Evolutionary conservation across 2,113 vertebrate genomes (phyloP).

Genomic region (Tauraco erythrolophus): DNA sequence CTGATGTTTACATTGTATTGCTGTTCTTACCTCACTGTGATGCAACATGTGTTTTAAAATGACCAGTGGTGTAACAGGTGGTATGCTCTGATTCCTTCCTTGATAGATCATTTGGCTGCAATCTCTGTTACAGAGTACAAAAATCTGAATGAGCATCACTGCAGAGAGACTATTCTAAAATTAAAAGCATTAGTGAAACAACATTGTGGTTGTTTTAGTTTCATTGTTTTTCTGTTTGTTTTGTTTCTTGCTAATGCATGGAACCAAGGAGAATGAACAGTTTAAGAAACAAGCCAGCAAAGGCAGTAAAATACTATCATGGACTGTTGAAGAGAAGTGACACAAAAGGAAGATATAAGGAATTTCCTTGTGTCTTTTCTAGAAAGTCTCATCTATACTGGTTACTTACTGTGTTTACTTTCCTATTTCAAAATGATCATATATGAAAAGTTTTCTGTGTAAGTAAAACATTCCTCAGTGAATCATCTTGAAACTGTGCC

Average conservation of each 20-base stretch:
- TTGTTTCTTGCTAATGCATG: background rate
- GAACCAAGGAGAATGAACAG: background rate
- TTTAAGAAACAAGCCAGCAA: background rate
- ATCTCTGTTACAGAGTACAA: conserved; percentile 18
- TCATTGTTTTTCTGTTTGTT: background rate
- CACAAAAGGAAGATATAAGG: background rate
- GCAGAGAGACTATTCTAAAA: background rate
- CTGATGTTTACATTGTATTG: background rate
- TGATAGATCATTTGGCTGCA: conserved; percentile 24
- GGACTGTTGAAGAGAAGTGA: background rate
- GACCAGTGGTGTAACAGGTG: background rate
- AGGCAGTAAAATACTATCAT: background rate
- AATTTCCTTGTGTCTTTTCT: background rate
- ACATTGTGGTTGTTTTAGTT: background rate
- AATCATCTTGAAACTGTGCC: background rate
- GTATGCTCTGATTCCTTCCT: conserved; percentile 16
- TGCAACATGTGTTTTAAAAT: conserved; percentile 48
- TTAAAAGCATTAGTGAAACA: background rate
- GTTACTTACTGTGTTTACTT: background rate
- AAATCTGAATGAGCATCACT: conserved; percentile 29
- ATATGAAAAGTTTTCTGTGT: background rate
- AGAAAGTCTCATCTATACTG: background rate
- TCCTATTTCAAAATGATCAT: background rate
- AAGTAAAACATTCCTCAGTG: background rate
- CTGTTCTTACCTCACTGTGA: background rate